These are phyloP conservation scores for Manis crassicaudata DNA, from an alignment of 2,797 vertebrate genomes.

Conservation along the genomic window DNA sequence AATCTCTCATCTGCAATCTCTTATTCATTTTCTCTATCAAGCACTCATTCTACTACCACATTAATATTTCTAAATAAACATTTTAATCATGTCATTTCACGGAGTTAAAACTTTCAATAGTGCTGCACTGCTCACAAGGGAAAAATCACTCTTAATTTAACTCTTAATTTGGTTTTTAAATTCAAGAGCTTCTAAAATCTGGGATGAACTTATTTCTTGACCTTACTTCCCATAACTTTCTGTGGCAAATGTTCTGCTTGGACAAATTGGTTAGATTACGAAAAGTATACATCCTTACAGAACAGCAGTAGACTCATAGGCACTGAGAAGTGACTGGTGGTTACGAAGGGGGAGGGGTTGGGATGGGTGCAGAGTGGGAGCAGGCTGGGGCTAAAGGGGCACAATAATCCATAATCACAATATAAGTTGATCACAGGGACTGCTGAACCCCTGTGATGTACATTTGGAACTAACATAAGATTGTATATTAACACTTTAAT, in stretches of 20 bases:
- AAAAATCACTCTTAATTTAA: neutral
- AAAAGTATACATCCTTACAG: neutral
- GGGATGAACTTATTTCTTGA: neutral
- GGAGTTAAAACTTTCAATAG: neutral
- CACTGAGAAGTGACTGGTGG: too few species aligned
- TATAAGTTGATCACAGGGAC: too few species aligned
- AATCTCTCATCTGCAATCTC: neutral
- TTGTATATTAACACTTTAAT: too few species aligned
- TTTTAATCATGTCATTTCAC: constrained; percentile 5
- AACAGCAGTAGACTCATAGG: too few species aligned
- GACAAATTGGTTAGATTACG: neutral
- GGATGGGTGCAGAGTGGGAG: too few species aligned
- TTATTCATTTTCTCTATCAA: constrained; percentile 29
- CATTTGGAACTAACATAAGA: too few species aligned
- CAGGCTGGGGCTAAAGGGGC: too few species aligned
- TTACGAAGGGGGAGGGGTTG: too few species aligned
- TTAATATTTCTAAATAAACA: constrained; percentile 16
- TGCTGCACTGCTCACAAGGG: constrained; percentile 10
- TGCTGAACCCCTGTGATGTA: too few species aligned
- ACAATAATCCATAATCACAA: too few species aligned
- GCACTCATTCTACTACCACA: neutral
- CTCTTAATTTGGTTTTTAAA: neutral
- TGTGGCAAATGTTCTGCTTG: constrained; percentile 16
- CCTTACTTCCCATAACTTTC: neutral
- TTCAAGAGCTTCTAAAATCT: constrained; percentile 25